Evolutionary conservation across 2,797 vertebrate species (phyloP), one percentile per base, ranked within the genome.

Genomic region (Ceryle rudis): DNA sequence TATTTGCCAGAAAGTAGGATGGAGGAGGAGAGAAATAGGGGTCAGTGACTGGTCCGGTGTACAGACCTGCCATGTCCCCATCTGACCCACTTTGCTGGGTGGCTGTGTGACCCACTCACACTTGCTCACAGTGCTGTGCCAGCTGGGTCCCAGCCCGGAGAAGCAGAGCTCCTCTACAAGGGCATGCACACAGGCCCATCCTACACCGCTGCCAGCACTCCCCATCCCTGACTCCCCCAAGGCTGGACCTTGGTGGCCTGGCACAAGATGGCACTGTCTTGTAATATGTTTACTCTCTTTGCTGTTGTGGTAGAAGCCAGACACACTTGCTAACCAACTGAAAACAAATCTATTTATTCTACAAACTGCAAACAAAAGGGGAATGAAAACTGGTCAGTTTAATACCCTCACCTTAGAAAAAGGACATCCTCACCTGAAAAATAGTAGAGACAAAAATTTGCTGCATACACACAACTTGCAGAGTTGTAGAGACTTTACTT

Each of bases 31-130:
- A 22, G 28, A 86, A 57, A 16, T 1, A 29, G 35, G 13, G 11
- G 9, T 13, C 70, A 44, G 35, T 0, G 5, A 17, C 31, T 18
- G 47, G 5, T 10, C 28, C 3, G 2, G 19, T 1, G 0, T 6
- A 8, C 0, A 0, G 54, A 54, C 31, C 28, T 8, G 13, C 0
- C 0, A 4, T 10, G 26, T 35, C 33, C 17, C 46, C 4, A 0
- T 8, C 35, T 10, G 46, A 26, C 25, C 10, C 14, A 1, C 44
- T 41, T n/a, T 10, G 49, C 10, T 9, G 70, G 39, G 69, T 25
- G 92, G 17, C 60, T 73, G 67, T 14, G 3, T 31, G 33, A 21
- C 39, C 46, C 26, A 0, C 41, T 44, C 17, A 4, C 4, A 0
- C 6, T 35, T 51, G 15, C 58, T 23, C 54, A 6, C 25, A 3